These are phyloP conservation scores for Noctua comes DNA, from an alignment of 2,888 invertebrate species.

Conservation along the genomic window DNA sequence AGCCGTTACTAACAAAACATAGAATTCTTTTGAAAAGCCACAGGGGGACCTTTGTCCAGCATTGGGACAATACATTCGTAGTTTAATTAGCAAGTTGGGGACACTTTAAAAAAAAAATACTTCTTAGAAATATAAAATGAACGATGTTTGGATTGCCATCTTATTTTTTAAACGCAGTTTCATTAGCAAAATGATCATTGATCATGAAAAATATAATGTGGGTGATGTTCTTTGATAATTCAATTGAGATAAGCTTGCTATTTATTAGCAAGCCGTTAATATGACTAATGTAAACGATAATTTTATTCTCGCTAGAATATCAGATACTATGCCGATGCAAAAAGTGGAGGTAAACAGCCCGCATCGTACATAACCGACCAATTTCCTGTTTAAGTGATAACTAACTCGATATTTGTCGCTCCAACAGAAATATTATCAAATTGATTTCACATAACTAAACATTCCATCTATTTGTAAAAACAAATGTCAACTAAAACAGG, in stretches of 20 bases:
- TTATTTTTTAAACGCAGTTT: not conserved
- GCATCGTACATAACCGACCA: conserved; percentile 39
- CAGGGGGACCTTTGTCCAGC: not conserved
- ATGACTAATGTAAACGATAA: conserved; percentile 37
- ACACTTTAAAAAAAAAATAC: not conserved
- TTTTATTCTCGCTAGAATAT: conserved; percentile 26
- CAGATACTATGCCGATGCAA: conserved; percentile 17
- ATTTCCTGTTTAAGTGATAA: conserved; percentile 32
- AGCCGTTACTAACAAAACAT: not conserved
- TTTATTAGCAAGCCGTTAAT: conserved; percentile 25
- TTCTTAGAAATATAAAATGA: not conserved
- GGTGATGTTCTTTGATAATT: conserved; percentile 24
- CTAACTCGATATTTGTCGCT: not conserved
- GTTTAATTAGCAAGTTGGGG: not conserved
- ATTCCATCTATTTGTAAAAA: conserved; percentile 9
- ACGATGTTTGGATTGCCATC: not conserved
- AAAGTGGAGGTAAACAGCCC: conserved; percentile 35
- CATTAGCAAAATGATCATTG: not conserved
- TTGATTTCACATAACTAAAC: conserved; percentile 6
- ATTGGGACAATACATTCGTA: not conserved
- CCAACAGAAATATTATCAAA: conserved; percentile 26
- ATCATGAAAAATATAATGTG: not conserved
- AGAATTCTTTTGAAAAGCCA: not conserved
- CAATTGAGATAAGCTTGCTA: conserved; percentile 25
- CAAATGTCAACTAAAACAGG: conserved; percentile 21